A percentile compares a stretch with the other conserved stretches of the same genome.
Conservation (phyloP, 2,888 invertebrate genomes). For the Abscondita cerata region DNA sequence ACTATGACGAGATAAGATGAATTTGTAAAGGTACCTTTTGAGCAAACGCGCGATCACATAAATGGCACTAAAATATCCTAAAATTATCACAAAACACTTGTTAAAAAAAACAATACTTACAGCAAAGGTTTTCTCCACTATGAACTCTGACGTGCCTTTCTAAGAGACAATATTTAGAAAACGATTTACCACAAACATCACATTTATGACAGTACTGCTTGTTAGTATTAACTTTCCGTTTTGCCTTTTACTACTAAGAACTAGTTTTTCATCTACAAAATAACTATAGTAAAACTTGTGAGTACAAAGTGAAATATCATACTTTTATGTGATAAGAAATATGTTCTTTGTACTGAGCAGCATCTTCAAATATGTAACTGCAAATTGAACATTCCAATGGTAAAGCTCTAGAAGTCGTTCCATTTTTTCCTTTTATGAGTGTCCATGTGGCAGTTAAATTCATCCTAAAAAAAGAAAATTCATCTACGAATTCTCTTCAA, state of each 20-base stretch:
- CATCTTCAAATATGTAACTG: conserved; percentile 61
- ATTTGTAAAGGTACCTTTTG: conserved; percentile 71
- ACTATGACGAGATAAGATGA: conserved; percentile 67
- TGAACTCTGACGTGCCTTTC: conserved; percentile 71
- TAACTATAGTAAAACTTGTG: too few species aligned
- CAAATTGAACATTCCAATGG: conserved; percentile 66
- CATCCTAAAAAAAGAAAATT: conserved; percentile 54
- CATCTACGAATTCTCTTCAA: background rate
- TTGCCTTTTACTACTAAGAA: conserved; percentile 38
- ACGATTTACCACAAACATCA: conserved; percentile 62
- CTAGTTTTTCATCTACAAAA: conserved; percentile 47
- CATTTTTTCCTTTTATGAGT: conserved; percentile 51
- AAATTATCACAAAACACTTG: too few species aligned
- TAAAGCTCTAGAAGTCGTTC: conserved; percentile 43
- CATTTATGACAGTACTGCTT: conserved; percentile 56
- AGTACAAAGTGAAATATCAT: too few species aligned
- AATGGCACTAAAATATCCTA: conserved; percentile 60
- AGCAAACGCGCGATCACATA: conserved; percentile 67
- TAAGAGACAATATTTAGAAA: conserved; percentile 70
- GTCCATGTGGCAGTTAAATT: conserved; percentile 61
- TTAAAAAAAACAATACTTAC: conserved; percentile 49
- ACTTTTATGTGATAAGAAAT: conserved; percentile 65
- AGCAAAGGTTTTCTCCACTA: conserved; percentile 69
- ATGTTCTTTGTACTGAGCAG: conserved; percentile 60
- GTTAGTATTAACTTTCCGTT: conserved; percentile 39